Percentiles rank a stretch among this genome's conserved stretches.
phyloP scores from a whole-genome alignment of 1,140 invertebrate species.

The Holotrichia oblita region DNA sequence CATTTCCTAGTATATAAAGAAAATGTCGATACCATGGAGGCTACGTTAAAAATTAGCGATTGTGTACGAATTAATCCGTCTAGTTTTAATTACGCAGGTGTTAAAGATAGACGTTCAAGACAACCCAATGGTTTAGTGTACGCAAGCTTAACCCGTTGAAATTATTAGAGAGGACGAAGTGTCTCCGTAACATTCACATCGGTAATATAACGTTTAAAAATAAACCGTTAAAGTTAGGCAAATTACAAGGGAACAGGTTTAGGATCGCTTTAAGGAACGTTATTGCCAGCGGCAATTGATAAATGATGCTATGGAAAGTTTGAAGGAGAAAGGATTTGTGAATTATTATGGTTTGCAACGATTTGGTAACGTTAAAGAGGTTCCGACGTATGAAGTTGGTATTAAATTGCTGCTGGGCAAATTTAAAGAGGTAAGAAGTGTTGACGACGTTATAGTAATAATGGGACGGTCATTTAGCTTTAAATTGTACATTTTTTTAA shows the following conservation, averaged over 20 bases:
- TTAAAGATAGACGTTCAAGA: constrained; percentile 93
- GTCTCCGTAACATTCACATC: too few relatives aligned
- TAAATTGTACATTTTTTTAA: too few relatives aligned
- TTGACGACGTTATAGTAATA: constrained; percentile 5
- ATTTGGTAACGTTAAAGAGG: constrained; percentile 85
- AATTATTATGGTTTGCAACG: constrained; percentile 98
- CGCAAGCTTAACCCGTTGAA: constrained; percentile 73
- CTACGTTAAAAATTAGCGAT: constrained; percentile 76
- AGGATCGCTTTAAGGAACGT: constrained; percentile 76
- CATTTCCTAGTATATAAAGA: constrained; percentile 95
- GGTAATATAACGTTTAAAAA: constrained; percentile 79
- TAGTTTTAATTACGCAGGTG: constrained; percentile 86
- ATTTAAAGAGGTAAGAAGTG: constrained; percentile 76
- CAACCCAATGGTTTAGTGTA: constrained; percentile 87
- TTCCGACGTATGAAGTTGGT: constrained; percentile 89
- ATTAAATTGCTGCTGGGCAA: constrained; percentile 79
- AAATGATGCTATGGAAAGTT: constrained; percentile 68
- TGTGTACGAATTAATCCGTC: constrained; percentile 66
- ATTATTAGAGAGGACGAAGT: constrained; percentile 64
- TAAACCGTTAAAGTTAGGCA: constrained; percentile 77
- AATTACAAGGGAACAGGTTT: constrained; percentile 83
- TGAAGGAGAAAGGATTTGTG: constrained; percentile 87
- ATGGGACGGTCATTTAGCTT: too few relatives aligned
- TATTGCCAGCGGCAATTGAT: constrained; percentile 70
- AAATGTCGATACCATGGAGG: constrained; percentile 91